A percentile compares a stretch with the other conserved stretches of the same genome.
Evolutionary conservation across 2,113 vertebrate species (phyloP).

Genomic region (Erpornis zantholeuca): DNA sequence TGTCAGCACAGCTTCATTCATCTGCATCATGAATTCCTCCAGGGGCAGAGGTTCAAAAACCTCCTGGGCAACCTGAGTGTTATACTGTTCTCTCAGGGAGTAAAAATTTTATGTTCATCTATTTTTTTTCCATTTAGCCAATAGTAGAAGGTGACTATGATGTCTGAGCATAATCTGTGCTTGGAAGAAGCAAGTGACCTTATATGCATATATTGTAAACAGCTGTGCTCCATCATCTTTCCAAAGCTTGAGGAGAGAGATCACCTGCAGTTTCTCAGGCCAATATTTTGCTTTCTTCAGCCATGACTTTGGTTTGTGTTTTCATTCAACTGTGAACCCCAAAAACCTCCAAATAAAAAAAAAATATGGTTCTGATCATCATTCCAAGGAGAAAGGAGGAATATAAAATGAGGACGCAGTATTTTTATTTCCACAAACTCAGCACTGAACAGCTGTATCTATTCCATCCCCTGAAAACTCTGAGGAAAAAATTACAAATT

Average conservation of each 20-base stretch:
- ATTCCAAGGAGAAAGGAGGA: background rate
- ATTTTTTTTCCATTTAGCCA: background rate
- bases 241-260: background rate
- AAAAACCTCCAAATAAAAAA: background rate
- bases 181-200: background rate
- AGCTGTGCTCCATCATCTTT: background rate
- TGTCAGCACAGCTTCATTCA: background rate
- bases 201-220: background rate
- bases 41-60: background rate
- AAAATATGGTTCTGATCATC: fast-evolving
- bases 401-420: background rate
- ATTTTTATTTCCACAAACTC: background rate
- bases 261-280: background rate
- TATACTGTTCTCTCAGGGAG: background rate
- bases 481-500: background rate
- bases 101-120: background rate
- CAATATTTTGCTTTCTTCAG: background rate
- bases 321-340: background rate
- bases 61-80: background rate
- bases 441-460: background rate
- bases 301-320: background rate
- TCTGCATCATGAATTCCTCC: background rate
- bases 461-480: background rate
- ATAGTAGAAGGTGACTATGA: background rate
- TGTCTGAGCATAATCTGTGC: background rate